Evolutionary conservation across 2,797 vertebrate genomes (phyloP).

Genomic region (Phrynocephalus forsythii): DNA sequence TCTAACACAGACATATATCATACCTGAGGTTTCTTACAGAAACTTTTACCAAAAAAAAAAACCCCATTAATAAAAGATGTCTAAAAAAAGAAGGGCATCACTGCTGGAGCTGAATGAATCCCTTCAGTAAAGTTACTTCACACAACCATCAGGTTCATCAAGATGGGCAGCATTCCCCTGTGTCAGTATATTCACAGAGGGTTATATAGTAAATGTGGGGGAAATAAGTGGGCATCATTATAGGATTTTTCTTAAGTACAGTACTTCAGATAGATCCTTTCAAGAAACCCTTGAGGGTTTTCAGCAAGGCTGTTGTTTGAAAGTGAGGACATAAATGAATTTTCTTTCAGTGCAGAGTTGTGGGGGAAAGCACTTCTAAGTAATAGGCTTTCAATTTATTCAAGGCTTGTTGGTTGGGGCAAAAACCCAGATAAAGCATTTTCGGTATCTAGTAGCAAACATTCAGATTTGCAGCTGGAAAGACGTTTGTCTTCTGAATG

Average conservation of each 20-base stretch:
- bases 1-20: neutral
- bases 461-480: slow-evolving; percentile 8
- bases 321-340: neutral
- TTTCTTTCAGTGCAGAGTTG: neutral
- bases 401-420: neutral
- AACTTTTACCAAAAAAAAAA: neutral
- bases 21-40: neutral
- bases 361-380: neutral
- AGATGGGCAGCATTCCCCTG: too few relatives aligned
- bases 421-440: neutral
- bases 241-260: slow-evolving; percentile 8
- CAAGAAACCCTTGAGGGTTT: neutral
- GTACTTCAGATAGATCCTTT: neutral
- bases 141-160: neutral
- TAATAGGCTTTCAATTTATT: slow-evolving; percentile 20
- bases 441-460: slow-evolving; percentile 14
- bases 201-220: neutral
- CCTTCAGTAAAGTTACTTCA: neutral
- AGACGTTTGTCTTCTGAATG: neutral
- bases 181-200: neutral
- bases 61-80: neutral
- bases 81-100: neutral
- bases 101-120: neutral
- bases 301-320: neutral
- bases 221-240: neutral